Evolutionary conservation across 2,113 vertebrate genomes (phyloP).

Genomic region (Nothocercus julius): DNA sequence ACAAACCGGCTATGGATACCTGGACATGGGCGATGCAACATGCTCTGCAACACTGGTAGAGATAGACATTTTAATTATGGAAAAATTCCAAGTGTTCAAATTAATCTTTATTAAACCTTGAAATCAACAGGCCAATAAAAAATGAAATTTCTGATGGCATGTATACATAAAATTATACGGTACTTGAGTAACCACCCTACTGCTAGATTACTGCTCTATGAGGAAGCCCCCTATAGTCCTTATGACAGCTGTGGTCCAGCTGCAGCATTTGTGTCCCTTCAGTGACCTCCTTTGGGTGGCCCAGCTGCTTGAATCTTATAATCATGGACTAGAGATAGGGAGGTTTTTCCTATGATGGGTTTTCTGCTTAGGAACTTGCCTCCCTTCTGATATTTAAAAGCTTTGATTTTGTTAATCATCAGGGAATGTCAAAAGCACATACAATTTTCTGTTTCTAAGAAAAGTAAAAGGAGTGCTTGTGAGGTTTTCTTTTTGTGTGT

Average conservation of each 20-base stretch:
- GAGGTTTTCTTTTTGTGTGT: neutral
- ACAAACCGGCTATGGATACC: constrained; percentile 79
- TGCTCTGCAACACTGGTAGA: constrained; percentile 89
- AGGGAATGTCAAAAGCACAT: neutral
- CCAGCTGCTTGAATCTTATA: neutral
- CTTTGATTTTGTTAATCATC: neutral
- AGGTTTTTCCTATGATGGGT: neutral
- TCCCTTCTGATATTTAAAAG: neutral
- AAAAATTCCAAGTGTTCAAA: neutral
- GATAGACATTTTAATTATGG: constrained; percentile 47
- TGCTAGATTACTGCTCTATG: neutral
- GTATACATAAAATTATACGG: neutral
- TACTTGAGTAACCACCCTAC: neutral
- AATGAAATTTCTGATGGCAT: neutral
- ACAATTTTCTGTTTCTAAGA: neutral
- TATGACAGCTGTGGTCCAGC: constrained; percentile 39
- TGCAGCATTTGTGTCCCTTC: constrained; percentile 42
- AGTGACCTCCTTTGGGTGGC: constrained; percentile 30
- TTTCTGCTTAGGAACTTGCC: neutral
- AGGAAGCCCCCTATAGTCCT: neutral
- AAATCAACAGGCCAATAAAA: neutral
- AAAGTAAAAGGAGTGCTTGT: neutral
- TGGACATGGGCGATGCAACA: constrained; percentile 88
- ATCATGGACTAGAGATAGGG: neutral
- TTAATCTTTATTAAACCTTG: neutral